Conservation (phyloP, 2,797 vertebrate species). For the Clangula hyemalis region DNA sequence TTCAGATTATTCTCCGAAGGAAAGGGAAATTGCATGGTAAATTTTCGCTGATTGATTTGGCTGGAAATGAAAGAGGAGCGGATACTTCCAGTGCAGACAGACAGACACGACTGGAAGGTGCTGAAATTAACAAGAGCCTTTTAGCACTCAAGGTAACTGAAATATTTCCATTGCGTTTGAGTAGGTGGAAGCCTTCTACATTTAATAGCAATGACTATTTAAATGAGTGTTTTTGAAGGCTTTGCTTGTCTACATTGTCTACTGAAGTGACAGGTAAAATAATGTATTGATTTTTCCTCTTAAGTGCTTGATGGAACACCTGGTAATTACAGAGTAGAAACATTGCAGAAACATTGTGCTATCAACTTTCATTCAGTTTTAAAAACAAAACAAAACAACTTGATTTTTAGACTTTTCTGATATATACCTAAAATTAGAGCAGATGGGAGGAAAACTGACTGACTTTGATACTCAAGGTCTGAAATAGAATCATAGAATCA, state of each 20-base stretch:
- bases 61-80: slow-evolving; percentile 96
- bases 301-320: neutral
- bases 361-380: neutral
- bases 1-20: slow-evolving; percentile 95
- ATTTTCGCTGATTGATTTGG: slow-evolving; percentile 97
- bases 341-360: neutral
- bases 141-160: slow-evolving; percentile 93
- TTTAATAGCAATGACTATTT: neutral
- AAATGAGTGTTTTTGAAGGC: neutral
- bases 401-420: neutral
- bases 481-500: neutral
- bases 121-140: slow-evolving; percentile 99
- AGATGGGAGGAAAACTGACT: neutral
- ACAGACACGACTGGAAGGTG: slow-evolving; percentile 95
- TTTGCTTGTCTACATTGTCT: neutral
- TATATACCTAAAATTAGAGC: neutral
- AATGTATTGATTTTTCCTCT: neutral
- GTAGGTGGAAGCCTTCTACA: neutral
- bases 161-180: slow-evolving; percentile 14
- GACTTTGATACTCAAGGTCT: neutral
- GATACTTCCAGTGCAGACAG: slow-evolving; percentile 97
- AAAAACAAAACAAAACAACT: neutral
- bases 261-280: neutral
- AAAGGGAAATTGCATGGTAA: slow-evolving; percentile 97
- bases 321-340: neutral